phyloP scores from a whole-genome alignment of 2,113 vertebrate genomes.

The Amia ocellicauda region DNA sequence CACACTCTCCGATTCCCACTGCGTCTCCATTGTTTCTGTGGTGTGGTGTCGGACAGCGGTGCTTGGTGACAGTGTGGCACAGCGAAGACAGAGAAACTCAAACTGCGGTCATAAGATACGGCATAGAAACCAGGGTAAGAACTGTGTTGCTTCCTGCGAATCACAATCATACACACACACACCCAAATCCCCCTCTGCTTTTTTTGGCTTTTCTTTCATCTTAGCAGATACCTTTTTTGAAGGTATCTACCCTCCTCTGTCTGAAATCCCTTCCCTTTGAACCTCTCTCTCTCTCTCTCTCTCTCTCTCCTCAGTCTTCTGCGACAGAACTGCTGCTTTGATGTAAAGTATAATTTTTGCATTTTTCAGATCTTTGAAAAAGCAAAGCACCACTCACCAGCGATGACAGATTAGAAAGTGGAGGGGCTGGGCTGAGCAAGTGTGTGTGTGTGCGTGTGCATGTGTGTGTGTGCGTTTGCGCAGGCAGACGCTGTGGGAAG shows the following conservation, averaged over 20 bases:
- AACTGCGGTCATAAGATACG: too few species aligned
- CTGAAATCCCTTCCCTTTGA: constrained; percentile 50
- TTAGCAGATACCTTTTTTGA: constrained; percentile 50
- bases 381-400: constrained; percentile 8
- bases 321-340: too few species aligned
- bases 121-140: too few species aligned
- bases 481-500: too few species aligned
- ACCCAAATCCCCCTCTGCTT: neutral
- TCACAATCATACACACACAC: neutral
- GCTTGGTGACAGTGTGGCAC: too few species aligned
- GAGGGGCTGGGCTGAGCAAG: too few species aligned
- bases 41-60: too few species aligned
- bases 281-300: constrained; percentile 41
- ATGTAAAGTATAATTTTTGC: constrained; percentile 43
- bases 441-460: neutral
- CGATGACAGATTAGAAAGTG: constrained; percentile 13
- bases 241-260: constrained; percentile 43
- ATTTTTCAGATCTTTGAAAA: constrained; percentile 27
- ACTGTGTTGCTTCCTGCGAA: constrained; percentile 8
- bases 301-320: too few species aligned
- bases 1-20: too few species aligned
- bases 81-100: too few species aligned
- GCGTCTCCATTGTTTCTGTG: too few species aligned
- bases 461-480: neutral
- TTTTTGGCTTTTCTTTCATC: constrained; percentile 45